Evolutionary conservation across 2,888 invertebrate species (phyloP).

Genomic region (Drosophila kanekoi): DNA sequence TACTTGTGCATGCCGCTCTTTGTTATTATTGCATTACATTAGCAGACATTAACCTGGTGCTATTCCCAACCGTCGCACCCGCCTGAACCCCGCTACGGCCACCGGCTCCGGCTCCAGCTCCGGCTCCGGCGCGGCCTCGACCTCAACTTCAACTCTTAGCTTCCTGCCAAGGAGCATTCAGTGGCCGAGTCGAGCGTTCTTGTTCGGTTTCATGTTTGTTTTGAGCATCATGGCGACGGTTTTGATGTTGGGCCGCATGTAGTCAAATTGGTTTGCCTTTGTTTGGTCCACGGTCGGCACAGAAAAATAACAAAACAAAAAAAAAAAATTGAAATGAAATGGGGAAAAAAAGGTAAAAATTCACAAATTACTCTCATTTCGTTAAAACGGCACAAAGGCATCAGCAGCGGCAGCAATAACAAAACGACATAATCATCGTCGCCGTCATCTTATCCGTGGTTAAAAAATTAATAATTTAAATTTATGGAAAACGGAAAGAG

Average conservation of each 20-base stretch:
- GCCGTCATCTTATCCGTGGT: constrained; percentile 80
- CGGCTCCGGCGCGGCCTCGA: not conserved
- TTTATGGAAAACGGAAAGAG: constrained; percentile 84
- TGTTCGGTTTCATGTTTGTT: constrained; percentile 63
- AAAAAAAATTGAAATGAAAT: constrained; percentile 33
- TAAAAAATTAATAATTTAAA: constrained; percentile 84
- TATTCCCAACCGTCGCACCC: too few relatives aligned
- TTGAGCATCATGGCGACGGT: constrained; percentile 63
- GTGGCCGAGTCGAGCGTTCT: constrained; percentile 26
- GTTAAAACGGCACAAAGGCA: constrained; percentile 77
- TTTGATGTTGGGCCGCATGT: constrained; percentile 75
- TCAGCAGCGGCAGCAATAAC: constrained; percentile 67
- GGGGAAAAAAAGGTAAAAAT: constrained; percentile 69
- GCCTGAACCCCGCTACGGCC: too few relatives aligned
- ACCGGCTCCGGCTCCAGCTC: too few relatives aligned
- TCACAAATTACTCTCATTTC: constrained; percentile 78
- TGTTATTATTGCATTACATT: constrained; percentile 49
- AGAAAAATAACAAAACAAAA: constrained; percentile 31
- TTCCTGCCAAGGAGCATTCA: constrained; percentile 21
- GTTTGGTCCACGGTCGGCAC: constrained; percentile 54
- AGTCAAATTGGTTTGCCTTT: constrained; percentile 75
- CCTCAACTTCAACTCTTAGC: constrained; percentile 6
- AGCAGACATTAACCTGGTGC: constrained; percentile 30
- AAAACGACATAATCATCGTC: constrained; percentile 82
- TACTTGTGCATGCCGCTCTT: constrained; percentile 8